Base-by-base conservation (phyloP, 2,113 vertebrate species). In the Neolamprologus caudopunctatus region DNA sequence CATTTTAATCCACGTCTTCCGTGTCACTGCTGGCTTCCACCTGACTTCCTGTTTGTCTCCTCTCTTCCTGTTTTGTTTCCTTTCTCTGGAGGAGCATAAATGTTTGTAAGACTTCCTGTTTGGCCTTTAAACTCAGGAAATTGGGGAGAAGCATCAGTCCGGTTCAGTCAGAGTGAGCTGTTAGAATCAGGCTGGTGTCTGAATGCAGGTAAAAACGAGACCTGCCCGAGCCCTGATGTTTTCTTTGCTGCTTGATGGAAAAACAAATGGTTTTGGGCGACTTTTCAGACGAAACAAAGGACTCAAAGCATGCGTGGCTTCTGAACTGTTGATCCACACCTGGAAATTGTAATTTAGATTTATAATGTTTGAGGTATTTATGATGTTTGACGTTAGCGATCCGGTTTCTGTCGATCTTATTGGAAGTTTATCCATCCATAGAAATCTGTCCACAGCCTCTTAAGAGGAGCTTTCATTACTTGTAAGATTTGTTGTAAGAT, bases 321-420 rank as follows among this genome's bases (percentile, higher is more conserved):
- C n/a, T 24, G n/a, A 71, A 9, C n/a, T 16, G 35, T 4, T 0
- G 2, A 0, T 9, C 8, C 66, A 73, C 37, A 1, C 3, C 21
- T 45, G 21, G 14, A 11, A 28, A 47, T 2, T 17, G 40, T 17
- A 11, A 75, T 26, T 42, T 42, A 42, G n/a, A 26, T 45, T 42
- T 45, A 0, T 24, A 6, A 16, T 24, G 12, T 71, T 1, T 14
- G 37, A 45, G 1, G 24, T 28, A 45, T 28, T 35, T 66, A 40
- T 66, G 61, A 66, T 9, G 12, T 71, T 0, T 5, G 12, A 24
- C 2, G 1, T 71, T 1, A 71, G 63, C 35, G 31, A 68, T 1
- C 63, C 7, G 3, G 63, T 24, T 71, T 68, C 35, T 40, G 0
- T 4, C 2, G 1, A 71, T 40, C 35, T 2, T 24, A 71, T 71